Base-by-base conservation (phyloP, 2,888 invertebrate genomes). In the Coenonympha glycerion region DNA sequence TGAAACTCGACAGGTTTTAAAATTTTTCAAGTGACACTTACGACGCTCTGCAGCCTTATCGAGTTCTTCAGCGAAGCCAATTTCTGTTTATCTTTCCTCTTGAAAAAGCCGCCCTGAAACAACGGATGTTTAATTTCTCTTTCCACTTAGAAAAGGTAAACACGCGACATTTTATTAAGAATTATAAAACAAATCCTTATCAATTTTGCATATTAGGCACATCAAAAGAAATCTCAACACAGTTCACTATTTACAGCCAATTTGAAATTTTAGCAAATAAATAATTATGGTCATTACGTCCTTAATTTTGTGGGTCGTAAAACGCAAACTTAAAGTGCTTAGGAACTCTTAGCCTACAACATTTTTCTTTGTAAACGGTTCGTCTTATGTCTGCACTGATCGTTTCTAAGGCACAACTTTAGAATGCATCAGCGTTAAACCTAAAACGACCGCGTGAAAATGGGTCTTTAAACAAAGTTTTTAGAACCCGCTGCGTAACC, bases 101-200 rank as follows among this genome's bases (percentile, higher is more conserved):
- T 69, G 61, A 85, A 85, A 66, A 83, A 84, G 0, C 74, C 75
- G 11, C 57, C 41, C 85, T 85, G 65, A 48, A 74, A 49, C 42
- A 48, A 33, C 21, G 45, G 36, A 24, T 34, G 44, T 34, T 55
- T 47, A 48, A 53, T 53, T 49, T 31, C 44, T 46, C 46, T 57
- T 46, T 51, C 33, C 22, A 37, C 44, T 52, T 54, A 47, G 13
- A n/a, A 22, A 3, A n/a, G 1, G 19, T 30, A 41, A 6, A 53
- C 41, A 11, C 6, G 0, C 18, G 41, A 21, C 45, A 18, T 15
- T 26, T 41, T 22, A 15, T 21, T 28, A 6, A 6, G n/a, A n/a
- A n/a, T n/a, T n/a, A n/a, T n/a, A n/a, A n/a, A n/a, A n/a, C n/a
- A n/a, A n/a, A n/a, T n/a, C n/a, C n/a, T n/a, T n/a, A n/a, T n/a